Conservation (phyloP, 2,888 invertebrate species). For the Mythimna pallens region DNA sequence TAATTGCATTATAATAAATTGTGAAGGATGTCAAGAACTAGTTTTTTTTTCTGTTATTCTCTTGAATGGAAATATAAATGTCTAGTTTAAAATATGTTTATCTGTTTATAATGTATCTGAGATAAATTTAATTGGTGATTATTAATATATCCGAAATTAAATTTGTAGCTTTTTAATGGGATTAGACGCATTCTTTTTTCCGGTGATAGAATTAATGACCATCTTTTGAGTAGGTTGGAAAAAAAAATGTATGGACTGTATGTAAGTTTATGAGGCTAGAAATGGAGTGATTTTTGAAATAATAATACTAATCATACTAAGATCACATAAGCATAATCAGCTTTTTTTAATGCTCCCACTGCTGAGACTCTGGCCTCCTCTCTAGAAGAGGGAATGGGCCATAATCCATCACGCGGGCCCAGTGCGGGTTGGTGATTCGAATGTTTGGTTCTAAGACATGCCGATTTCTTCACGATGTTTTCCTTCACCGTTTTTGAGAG, state of each 20-base stretch:
- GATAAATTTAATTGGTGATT: conserved; percentile 21
- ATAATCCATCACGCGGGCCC: too few relatives aligned
- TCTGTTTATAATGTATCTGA: conserved; percentile 1
- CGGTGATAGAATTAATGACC: not conserved
- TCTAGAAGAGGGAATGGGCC: too few relatives aligned
- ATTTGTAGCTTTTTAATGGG: conserved; percentile 5
- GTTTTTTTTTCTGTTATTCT: conserved; percentile 22
- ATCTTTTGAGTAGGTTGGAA: not conserved
- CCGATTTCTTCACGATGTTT: too few relatives aligned
- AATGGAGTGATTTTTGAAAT: not conserved
- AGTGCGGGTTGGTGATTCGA: too few relatives aligned
- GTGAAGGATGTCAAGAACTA: conserved; percentile 15
- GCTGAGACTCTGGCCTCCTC: too few relatives aligned
- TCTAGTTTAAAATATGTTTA: conserved; percentile 16
- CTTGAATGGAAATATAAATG: conserved; percentile 11
- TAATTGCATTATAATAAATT: conserved; percentile 35
- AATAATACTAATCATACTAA: not conserved
- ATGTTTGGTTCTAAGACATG: too few relatives aligned
- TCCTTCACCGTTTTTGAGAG: too few relatives aligned
- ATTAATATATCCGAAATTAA: conserved; percentile 16
- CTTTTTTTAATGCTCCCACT: too few relatives aligned
- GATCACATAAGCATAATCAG: too few relatives aligned
- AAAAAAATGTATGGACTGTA: not conserved
- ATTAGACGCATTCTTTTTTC: not conserved
- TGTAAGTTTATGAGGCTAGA: not conserved